Evolutionary conservation across 2,797 vertebrate species (phyloP), one percentile per base, ranked within the genome.

Genomic region (Sebastes vulpes): DNA sequence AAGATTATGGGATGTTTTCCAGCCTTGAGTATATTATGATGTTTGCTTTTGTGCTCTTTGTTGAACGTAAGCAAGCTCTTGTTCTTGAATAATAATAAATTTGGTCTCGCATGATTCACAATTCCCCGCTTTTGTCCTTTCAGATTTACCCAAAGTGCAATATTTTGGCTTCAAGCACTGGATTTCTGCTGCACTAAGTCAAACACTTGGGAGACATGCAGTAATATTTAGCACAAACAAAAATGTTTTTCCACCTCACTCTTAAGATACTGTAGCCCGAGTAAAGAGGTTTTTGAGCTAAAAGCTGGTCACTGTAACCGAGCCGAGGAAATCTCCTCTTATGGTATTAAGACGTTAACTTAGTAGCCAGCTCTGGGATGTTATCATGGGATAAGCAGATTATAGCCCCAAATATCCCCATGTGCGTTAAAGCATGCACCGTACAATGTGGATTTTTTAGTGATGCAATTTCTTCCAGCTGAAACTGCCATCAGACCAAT

Each of bases 341-440:
- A 92, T 79, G 83, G 90, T 75, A 91, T 92, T 92, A 93, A 87
- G 88, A 91, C 69, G 63, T 75, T 83, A 89, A 90, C 82, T 82
- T 86, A 78, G 85, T 75, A 88, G 84, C 83, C 87, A 75, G 90
- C 83, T 90, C 75, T 31, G 50, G 82, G 86, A 90, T 78, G 86
- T 86, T 93, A 92, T 92, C 70, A 80, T 70, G 56, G 64, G 75
- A 85, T 94, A 90, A 90, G 83, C 63, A 88, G 92, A 94, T 93
- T 91, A 95, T 21, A 67, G 66, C 52, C 63, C 32, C 69, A 81
- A 92, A 93, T 87, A 93, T 91, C 84, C 80, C 84, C 61, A 74
- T 82, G 87, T 86, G 77, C 72, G 60, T 75, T 83, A 68, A 90
- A 89, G 65, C 67, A 53, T 46, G 82, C 60, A 23, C 31, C 48